Evolutionary conservation across 1,140 invertebrate genomes (phyloP), one percentile per base, ranked within the genome.

Genomic region (Samia ricini): DNA sequence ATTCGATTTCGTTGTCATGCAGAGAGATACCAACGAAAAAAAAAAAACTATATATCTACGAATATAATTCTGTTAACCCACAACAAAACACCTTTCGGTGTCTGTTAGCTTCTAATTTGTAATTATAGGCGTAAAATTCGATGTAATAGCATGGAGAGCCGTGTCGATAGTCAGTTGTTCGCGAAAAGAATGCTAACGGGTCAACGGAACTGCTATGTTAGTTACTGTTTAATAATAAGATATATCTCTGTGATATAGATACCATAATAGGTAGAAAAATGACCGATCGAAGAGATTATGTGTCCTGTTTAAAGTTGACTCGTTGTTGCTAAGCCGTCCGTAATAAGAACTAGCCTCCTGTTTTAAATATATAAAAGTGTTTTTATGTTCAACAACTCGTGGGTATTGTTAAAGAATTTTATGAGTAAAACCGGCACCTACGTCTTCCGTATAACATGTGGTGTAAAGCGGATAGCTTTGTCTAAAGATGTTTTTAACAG

Each of bases 101-200:
- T 60, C 66, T 60, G 64, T 69, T 72, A 69, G 64, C 67, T 54
- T 74, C 68, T 81, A 78, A 83, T 80, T 81, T 74, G 75, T 81
- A 84, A 83, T 84, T 83, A 84, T 60, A 79, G 67, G 80, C 77
- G 80, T 82, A 75, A 83, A 82, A 85, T 81, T 78, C 68, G 72
- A 54, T 74, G 61, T 73, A 78, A 77, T 77, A 71, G 72, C 78
- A 71, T 80, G 74, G 60, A 52, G 51, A 52, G 33, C 67, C 72
- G 71, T 69, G 51, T 74, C 74, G 55, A 60, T 73, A 64, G 74
- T 69, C 73, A 58, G 64, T 72, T 68, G 68, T 79, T 87, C 68
- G 76, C 76, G 68, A 87, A 82, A 82, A 82, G 73, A 79, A 81
- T 75, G 72, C 72, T 83, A 87, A 88, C 85, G 83, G 77, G 60